Evolutionary conservation across 2,797 vertebrate species (phyloP).

Genomic region (Phaenicophaeus curvirostris): DNA sequence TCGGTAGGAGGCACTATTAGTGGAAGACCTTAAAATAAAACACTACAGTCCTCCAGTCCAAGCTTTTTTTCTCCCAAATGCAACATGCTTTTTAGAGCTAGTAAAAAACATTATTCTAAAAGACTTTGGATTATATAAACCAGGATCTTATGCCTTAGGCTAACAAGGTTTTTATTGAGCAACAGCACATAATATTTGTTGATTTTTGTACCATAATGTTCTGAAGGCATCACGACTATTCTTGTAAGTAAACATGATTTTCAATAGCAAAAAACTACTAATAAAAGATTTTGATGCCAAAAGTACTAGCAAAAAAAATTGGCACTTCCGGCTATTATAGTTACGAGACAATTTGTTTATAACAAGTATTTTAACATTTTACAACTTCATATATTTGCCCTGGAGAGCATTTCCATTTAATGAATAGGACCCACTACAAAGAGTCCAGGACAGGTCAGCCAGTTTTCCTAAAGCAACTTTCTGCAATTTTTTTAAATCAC

Average conservation of each 20-base stretch:
- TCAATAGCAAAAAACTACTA: conserved; percentile 64
- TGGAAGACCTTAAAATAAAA: conserved; percentile 73
- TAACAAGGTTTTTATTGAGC: conserved; percentile 69
- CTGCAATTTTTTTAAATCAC: conserved; percentile 48
- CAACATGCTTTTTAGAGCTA: conserved; percentile 54
- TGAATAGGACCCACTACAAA: conserved; percentile 25
- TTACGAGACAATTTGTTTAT: conserved; percentile 56
- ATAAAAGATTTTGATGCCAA: conserved; percentile 64
- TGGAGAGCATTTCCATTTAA: conserved; percentile 60
- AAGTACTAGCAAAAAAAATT: conserved; percentile 66
- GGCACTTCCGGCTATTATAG: conserved; percentile 71
- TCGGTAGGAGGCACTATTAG: conserved; percentile 76
- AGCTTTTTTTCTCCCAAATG: conserved; percentile 36
- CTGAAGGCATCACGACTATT: conserved; percentile 66
- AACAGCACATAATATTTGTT: conserved; percentile 44
- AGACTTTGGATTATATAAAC: conserved; percentile 49
- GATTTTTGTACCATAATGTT: conserved; percentile 69
- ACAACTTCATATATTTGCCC: conserved; percentile 59
- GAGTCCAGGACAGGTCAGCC: conserved; percentile 40
- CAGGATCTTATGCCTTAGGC: conserved; percentile 52
- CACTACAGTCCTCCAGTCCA: conserved; percentile 66
- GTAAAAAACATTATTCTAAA: conserved; percentile 60
- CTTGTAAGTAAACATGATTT: conserved; percentile 70
- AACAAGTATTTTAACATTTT: conserved; percentile 62
- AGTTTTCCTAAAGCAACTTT: conserved; percentile 52